Conservation (phyloP, 30 jellyfish, hydroid and myxozoan species). For the Aurelia coerulea region DNA sequence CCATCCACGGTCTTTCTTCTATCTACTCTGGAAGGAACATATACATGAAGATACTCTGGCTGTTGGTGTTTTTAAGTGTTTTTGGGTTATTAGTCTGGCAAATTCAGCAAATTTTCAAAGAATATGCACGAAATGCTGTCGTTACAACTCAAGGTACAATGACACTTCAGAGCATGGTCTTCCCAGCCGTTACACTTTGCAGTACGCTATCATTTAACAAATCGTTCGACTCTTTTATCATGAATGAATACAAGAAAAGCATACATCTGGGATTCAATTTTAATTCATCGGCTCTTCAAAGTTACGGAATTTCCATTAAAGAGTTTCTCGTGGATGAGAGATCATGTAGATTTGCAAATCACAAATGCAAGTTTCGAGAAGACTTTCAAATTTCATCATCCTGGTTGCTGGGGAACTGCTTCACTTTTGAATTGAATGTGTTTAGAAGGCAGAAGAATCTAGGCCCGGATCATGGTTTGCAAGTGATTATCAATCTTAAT, state of each 20-base stretch:
- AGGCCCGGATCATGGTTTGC: background rate
- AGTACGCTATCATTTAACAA: background rate
- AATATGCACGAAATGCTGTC: background rate
- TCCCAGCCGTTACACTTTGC: constrained; percentile 4
- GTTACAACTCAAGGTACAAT: background rate
- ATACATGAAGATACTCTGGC: background rate
- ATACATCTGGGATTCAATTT: too few relatives aligned
- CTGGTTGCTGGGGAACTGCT: background rate
- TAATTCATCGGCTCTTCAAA: background rate
- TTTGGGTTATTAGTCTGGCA: background rate
- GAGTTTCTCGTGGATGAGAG: background rate
- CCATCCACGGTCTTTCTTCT: background rate
- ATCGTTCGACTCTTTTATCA: too few relatives aligned
- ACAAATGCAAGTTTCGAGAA: background rate
- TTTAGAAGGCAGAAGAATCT: background rate
- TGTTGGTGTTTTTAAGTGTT: background rate
- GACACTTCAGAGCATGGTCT: background rate
- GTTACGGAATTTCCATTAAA: background rate
- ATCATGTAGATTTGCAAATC: background rate
- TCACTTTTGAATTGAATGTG: background rate
- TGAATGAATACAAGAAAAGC: too few relatives aligned
- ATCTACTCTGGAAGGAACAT: background rate
- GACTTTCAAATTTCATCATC: background rate
- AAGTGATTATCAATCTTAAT: background rate
- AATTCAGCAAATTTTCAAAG: background rate